Evolutionary conservation across 2,113 vertebrate species (phyloP).

Genomic region (Tylochromis polylepis): DNA sequence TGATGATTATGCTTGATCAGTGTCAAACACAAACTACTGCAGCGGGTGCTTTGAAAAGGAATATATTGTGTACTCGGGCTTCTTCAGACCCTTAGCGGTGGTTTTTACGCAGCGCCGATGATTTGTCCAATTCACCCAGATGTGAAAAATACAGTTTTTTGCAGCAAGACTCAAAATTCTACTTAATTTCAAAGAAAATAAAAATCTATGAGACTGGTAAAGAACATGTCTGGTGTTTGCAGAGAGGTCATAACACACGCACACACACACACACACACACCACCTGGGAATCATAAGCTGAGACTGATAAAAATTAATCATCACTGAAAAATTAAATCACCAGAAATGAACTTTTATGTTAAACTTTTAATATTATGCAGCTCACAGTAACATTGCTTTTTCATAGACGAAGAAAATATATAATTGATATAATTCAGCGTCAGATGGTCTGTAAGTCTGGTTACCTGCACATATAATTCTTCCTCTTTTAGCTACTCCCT

Average conservation of each 20-base stretch:
- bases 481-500: not conserved
- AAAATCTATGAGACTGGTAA: not conserved
- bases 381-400: not conserved
- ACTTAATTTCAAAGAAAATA: not conserved
- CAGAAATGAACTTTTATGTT: not conserved
- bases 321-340: not conserved
- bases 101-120: conserved; percentile 14
- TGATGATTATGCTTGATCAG: conserved; percentile 73
- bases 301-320: not conserved
- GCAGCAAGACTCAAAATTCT: conserved; percentile 1
- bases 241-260: not conserved
- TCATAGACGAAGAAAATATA: not conserved
- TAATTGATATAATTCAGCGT: rapidly evolving
- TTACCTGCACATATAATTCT: not conserved
- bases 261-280: not conserved
- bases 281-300: not conserved
- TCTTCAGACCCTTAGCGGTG: conserved; percentile 47
- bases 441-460: not conserved
- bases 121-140: conserved; percentile 56
- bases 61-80: conserved; percentile 59
- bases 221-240: not conserved
- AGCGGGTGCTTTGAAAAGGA: conserved; percentile 65
- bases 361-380: not conserved
- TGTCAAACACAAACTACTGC: conserved; percentile 70
- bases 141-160: conserved; percentile 27